A percentile compares a stretch with the other conserved stretches of the same genome.
phyloP scores from a whole-genome alignment of 1,140 invertebrate genomes.

The Calephelis nemesis region DNA sequence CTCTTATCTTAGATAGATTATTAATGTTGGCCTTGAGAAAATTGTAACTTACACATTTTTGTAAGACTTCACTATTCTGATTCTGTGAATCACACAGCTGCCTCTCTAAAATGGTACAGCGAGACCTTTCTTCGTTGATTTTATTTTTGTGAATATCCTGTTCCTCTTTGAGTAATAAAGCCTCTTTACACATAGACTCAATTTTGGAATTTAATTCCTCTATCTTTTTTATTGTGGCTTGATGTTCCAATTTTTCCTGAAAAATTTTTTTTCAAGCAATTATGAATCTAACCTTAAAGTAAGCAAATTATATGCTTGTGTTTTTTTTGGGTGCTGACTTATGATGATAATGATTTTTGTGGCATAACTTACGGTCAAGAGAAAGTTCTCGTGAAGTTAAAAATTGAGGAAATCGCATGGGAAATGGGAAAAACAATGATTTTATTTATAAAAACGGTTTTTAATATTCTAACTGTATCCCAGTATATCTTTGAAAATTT shows the following conservation, averaged over 20 bases:
- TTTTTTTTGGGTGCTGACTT: too few species aligned
- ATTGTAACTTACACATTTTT: constrained; percentile 56
- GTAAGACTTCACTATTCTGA: constrained; percentile 49
- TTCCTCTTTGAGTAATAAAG: constrained; percentile 43
- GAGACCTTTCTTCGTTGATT: constrained; percentile 64
- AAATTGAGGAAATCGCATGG: too few species aligned
- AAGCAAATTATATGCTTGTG: too few species aligned
- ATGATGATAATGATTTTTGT: too few species aligned
- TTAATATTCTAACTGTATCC: too few species aligned
- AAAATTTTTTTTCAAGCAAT: constrained; percentile 14
- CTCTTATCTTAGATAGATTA: too few species aligned
- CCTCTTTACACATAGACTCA: constrained; percentile 41
- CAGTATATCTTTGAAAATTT: too few species aligned
- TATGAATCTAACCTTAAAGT: too few species aligned
- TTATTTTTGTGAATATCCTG: constrained; percentile 76
- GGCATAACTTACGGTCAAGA: too few species aligned
- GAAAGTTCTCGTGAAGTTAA: too few species aligned
- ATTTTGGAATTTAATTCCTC: constrained; percentile 43
- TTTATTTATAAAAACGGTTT: too few species aligned
- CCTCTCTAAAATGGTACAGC: constrained; percentile 48
- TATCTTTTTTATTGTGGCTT: constrained; percentile 43
- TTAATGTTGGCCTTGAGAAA: background rate
- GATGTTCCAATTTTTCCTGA: constrained; percentile 58
- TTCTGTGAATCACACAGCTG: constrained; percentile 58
- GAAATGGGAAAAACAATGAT: too few species aligned